A percentile compares a stretch with the other conserved stretches of the same genome.
phyloP scores from a whole-genome alignment of 2,797 vertebrate genomes.

The Lacerta viridis region DNA sequence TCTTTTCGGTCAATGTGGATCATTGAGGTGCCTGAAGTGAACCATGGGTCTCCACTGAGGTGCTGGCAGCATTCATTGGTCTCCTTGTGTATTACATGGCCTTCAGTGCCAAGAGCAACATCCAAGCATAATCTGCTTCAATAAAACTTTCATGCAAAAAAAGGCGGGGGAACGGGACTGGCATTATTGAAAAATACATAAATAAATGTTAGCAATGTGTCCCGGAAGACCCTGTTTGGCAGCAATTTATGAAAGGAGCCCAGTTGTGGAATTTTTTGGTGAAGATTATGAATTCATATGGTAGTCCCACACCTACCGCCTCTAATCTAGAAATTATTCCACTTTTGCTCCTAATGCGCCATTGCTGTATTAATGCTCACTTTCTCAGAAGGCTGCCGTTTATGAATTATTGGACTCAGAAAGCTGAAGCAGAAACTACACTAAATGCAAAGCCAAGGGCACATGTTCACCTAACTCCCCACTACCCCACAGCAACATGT shows the following conservation, averaged over 20 bases:
- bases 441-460: background rate
- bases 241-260: background rate
- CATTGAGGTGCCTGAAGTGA: conserved; percentile 90
- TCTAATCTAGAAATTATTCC: background rate
- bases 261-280: background rate
- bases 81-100: conserved; percentile 90
- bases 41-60: conserved; percentile 93
- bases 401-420: background rate
- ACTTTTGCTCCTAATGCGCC: background rate
- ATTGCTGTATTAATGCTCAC: background rate
- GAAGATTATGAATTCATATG: background rate
- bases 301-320: background rate
- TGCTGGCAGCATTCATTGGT: conserved; percentile 89
- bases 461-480: too few relatives aligned
- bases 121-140: conserved; percentile 82
- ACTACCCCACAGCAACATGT: too few relatives aligned
- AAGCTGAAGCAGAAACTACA: background rate
- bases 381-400: background rate
- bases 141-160: conserved; percentile 6
- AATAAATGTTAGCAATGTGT: background rate
- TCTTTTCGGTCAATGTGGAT: conserved; percentile 93
- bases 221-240: background rate
- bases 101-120: conserved; percentile 89
- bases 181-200: background rate
- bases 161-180: too few relatives aligned